Base-by-base conservation (phyloP, 1,140 invertebrate species). In the Scaptodrosophila lebanonensis region DNA sequence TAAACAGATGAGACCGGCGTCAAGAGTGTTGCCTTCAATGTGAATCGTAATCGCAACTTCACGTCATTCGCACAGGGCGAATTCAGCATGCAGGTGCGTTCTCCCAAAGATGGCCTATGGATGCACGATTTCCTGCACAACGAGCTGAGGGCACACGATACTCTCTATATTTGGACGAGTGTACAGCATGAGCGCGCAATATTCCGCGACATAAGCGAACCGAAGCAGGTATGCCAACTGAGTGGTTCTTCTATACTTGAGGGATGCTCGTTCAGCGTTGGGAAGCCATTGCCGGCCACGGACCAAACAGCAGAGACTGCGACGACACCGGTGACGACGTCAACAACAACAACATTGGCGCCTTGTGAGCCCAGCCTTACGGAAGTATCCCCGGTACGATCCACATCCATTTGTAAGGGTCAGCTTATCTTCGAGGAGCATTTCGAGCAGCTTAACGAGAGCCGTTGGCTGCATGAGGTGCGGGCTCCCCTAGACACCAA, bases 41-140 rank as follows among this genome's bases (percentile, higher is more conserved):
- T 79, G 3, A 85, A 85, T 59, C 66, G 70, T 22, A 85, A 85
- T 50, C 73, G 65, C 15, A 77, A 66, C 11, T 83, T 85, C 32
- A 67, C 62, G 3, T 52, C 59, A 6, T 83, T 83, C 12, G 72
- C 66, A 16, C 56, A 70, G 49, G 83, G 83, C 1, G 66, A 85
- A 11, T 82, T 35, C 6, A 67, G 44, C 8, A 60, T 45, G 6
- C 51, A 65, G 16, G 33, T 83, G 3, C 43, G 53, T 3, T 15
- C 56, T 3, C 35, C 75, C 1, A 15, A 52, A 25, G 11, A 82
- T 32, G 53, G 67, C 25, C 54, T 29, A 6, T 85, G 83, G 83
- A 44, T 35, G 3, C 29, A 38, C 38, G 70, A 79, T 13, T 83
- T 68, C 25, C 20, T 11, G 27, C 58, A 63, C n/a, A 29, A 12